Evolutionary conservation across 1,140 invertebrate species (phyloP).

Genomic region (Macrobrachium nipponense): DNA sequence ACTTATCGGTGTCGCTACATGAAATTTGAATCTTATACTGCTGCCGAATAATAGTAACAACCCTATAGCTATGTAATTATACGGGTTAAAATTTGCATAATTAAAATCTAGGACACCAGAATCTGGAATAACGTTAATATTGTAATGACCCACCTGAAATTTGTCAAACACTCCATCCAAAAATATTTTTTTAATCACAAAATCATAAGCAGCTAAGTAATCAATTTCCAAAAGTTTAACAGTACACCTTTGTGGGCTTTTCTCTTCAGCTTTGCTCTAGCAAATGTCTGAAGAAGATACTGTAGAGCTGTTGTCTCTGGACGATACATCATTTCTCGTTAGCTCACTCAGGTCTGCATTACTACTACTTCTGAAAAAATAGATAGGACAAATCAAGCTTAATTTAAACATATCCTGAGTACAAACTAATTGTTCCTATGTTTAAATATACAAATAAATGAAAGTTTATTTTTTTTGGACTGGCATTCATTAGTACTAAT

Average conservation of each 20-base stretch:
- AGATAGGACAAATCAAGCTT: too few species aligned
- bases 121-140: too few species aligned
- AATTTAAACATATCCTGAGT: too few species aligned
- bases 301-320: conserved; percentile 35
- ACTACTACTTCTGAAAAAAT: conserved; percentile 29
- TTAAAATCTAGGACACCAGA: neutral
- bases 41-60: too few species aligned
- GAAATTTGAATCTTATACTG: too few species aligned
- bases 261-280: conserved; percentile 31
- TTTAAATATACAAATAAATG: neutral
- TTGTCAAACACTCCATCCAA: neutral
- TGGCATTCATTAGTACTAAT: too few species aligned
- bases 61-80: too few species aligned
- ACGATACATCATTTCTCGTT: conserved; percentile 13
- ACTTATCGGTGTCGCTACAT: too few species aligned
- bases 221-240: too few species aligned
- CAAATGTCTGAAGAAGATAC: conserved; percentile 40
- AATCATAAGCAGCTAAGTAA: neutral
- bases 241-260: conserved; percentile 49
- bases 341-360: conserved; percentile 25
- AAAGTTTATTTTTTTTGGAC: too few species aligned
- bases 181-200: neutral
- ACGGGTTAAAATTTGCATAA: too few species aligned
- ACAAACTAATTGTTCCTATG: neutral
- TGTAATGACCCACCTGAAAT: too few species aligned